Conservation (phyloP, 2,797 vertebrate genomes). For the Scleropages formosus region DNA sequence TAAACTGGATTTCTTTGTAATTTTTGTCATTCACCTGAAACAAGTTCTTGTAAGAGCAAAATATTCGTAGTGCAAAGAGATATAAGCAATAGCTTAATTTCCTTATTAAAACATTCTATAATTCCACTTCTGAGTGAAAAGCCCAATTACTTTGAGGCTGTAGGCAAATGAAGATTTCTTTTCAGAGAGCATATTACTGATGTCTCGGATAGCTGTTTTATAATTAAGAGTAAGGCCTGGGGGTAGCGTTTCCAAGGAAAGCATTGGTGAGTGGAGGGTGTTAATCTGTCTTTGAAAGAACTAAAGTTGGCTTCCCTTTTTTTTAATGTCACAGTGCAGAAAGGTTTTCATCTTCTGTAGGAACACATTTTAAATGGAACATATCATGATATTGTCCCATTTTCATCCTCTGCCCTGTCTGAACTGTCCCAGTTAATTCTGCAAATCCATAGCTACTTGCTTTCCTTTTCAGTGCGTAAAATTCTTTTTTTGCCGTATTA, state of each 20-base stretch:
- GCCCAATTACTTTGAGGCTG: constrained; percentile 44
- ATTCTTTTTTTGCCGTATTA: no score
- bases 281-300: constrained; percentile 35
- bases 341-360: neutral
- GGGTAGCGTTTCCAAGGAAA: constrained; percentile 36
- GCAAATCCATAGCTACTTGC: neutral
- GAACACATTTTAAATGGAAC: no score
- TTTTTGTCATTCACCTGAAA: neutral
- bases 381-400: neutral
- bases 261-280: constrained; percentile 23
- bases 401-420: neutral
- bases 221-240: constrained; percentile 43
- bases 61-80: neutral
- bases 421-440: neutral
- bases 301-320: constrained; percentile 30
- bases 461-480: neutral
- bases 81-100: neutral
- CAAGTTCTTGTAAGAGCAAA: neutral
- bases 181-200: constrained; percentile 44
- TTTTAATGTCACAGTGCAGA: constrained; percentile 25
- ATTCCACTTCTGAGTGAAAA: constrained; percentile 34
- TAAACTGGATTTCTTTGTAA: neutral
- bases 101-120: constrained; percentile 28
- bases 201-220: constrained; percentile 44
- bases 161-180: constrained; percentile 35